Percentiles rank a stretch among this genome's conserved stretches.
Evolutionary conservation across 2,797 vertebrate species (phyloP).

Genomic region (Pseudotriccus pelzelni): DNA sequence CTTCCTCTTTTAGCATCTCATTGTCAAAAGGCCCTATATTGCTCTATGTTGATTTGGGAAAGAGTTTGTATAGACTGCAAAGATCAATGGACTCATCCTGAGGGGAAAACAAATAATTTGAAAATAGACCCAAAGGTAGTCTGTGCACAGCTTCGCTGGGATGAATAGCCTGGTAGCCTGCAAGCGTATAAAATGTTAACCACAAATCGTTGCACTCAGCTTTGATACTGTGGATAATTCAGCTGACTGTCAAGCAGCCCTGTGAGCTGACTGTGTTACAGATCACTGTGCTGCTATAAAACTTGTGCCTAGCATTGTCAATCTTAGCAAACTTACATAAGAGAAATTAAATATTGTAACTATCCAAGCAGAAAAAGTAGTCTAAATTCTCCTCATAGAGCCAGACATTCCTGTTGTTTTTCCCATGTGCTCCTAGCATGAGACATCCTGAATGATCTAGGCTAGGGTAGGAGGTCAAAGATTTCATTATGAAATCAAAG

Average conservation of each 20-base stretch:
- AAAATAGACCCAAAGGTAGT: not conserved
- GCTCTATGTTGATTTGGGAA: not conserved
- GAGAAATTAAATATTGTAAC: not conserved
- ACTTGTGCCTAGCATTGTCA: not conserved
- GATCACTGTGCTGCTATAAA: not conserved
- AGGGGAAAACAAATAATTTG: not conserved
- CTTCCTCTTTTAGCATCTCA: not conserved
- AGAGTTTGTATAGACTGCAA: not conserved
- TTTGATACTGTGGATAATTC: not conserved
- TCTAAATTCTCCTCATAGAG: not conserved
- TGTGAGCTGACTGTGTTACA: not conserved
- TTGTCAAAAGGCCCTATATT: not conserved
- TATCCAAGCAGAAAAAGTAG: not conserved
- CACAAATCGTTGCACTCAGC: not conserved
- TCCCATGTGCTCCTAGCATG: not conserved
- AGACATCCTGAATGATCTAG: not conserved
- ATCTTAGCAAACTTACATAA: not conserved
- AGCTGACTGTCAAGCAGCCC: not conserved
- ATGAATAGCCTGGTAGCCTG: not conserved
- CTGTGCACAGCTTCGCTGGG: not conserved
- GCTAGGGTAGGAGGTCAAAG: not conserved
- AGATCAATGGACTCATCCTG: not conserved
- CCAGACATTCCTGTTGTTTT: not conserved
- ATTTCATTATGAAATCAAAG: not conserved
- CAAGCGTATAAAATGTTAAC: not conserved